phyloP scores from a whole-genome alignment of 1,140 invertebrate species.

The Campodea augens region DNA sequence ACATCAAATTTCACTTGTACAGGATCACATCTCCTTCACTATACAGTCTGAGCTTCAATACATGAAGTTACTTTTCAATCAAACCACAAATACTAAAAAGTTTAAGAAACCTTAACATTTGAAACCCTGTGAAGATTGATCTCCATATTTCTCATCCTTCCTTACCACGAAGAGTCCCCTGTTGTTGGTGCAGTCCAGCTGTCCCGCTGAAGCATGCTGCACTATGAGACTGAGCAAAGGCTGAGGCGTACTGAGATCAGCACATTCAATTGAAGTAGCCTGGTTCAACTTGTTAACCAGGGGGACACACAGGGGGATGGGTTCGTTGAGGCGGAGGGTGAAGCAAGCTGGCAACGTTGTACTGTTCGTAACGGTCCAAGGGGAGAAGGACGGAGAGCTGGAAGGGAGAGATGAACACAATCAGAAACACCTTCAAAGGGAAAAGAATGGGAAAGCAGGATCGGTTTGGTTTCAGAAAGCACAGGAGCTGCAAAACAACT shows the following conservation, averaged over 20 bases:
- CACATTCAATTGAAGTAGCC: conserved; percentile 51
- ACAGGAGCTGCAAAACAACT: too few relatives aligned
- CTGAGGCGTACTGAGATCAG: conserved; percentile 36
- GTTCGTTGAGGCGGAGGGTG: conserved; percentile 64
- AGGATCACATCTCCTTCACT: too few relatives aligned
- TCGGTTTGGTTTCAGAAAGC: too few relatives aligned
- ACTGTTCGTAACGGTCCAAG: conserved; percentile 61
- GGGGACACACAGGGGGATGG: conserved; percentile 62
- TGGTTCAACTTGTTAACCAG: conserved; percentile 49
- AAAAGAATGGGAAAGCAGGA: too few relatives aligned
- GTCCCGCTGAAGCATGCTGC: conserved; percentile 45
- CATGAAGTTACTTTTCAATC: too few relatives aligned
- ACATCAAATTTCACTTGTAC: too few relatives aligned
- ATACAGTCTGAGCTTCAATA: too few relatives aligned
- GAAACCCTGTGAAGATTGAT: too few relatives aligned
- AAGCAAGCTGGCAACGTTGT: conserved; percentile 76
- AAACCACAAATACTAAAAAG: too few relatives aligned
- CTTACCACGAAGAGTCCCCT: conserved; percentile 57
- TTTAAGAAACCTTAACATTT: background rate
- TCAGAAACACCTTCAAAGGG: too few relatives aligned
- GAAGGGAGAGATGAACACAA: conserved; percentile 12
- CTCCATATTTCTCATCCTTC: too few relatives aligned
- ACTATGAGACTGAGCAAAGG: conserved; percentile 57
- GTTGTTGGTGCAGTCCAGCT: conserved; percentile 44
- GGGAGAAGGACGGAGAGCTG: conserved; percentile 52